phyloP scores from a whole-genome alignment of 2,113 vertebrate species.

The Eulemur macaco region DNA sequence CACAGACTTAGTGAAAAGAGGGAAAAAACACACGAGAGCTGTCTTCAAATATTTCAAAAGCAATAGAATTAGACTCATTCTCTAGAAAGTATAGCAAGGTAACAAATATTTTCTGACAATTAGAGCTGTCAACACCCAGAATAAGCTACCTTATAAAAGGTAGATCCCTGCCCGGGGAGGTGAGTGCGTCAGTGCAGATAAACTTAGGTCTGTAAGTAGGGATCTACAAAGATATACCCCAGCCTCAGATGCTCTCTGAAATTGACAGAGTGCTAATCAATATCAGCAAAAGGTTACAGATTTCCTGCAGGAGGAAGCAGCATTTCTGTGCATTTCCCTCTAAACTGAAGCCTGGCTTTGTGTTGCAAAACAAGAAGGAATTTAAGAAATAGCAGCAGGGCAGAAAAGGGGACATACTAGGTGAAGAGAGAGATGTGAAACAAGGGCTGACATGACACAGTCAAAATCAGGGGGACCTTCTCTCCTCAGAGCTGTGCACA shows the following conservation, averaged over 20 bases:
- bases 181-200: not conserved
- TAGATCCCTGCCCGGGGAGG: not conserved
- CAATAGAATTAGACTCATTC: not conserved
- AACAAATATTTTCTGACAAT: not conserved
- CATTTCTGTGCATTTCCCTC: not conserved
- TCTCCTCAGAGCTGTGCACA: not conserved
- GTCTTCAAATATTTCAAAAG: not conserved
- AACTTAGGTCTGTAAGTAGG: not conserved
- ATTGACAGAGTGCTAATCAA: not conserved
- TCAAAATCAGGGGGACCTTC: not conserved
- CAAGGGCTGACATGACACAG: not conserved
- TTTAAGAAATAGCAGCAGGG: not conserved
- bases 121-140: not conserved
- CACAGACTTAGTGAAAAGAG: not conserved
- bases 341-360: not conserved
- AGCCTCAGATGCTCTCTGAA: not conserved
- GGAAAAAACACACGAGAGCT: not conserved
- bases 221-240: accelerated
- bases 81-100: not conserved
- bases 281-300: not conserved
- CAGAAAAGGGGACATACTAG: not conserved
- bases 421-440: not conserved
- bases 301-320: not conserved
- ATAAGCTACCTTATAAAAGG: not conserved
- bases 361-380: not conserved